Evolutionary conservation across 2,888 invertebrate genomes (phyloP), one percentile per base, ranked within the genome.

Genomic region (Acheta domesticus): DNA sequence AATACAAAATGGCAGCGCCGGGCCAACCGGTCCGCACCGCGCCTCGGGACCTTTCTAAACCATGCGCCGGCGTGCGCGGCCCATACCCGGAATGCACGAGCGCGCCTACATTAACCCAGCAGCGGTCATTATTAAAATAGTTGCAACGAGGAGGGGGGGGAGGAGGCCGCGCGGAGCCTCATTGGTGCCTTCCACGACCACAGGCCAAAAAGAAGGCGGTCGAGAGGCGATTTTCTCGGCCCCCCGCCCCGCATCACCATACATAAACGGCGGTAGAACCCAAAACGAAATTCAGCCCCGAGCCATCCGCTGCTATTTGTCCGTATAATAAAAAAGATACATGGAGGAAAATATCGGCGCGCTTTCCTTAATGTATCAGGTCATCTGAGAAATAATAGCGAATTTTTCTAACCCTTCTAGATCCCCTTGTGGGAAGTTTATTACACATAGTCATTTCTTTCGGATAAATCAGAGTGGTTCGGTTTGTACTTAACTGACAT

Each of bases 1-100:
- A 82, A 82, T 81, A 82, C 80, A 82, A 82, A 82, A 82, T 82
- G 82, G 82, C 80, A 80, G 80, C 78, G 75, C 75, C 21, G 74
- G 74, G 79, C 62, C 74, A 75, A 36, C 62, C 49, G 49, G 73
- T 49, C 36, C 20, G 36, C 82, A 82, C 81, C 79, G 62, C 36
- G 62, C 77, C 77, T 74, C 77, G 74, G 50, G 50, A 48, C 23
- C 75, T 75, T 4, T 12, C 62, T n/a, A 62, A 62, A 62, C 62
- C 62, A 16, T 62, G 8, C 62, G 14, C 8, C 62, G 62, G 62
- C 62, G 62, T n/a, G 62, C 36, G 62, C 4, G 62, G n/a, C 62
- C n/a, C 8, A n/a, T 62, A 62, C 16, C 62, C 62, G 62, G 21
- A 76, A 76, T 76, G 76, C 76, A 48, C 48, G 76, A 76, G 16